These are phyloP conservation scores for Hozukius guyotensis DNA, from an alignment of 2,797 vertebrate genomes.

Conservation along the genomic window DNA sequence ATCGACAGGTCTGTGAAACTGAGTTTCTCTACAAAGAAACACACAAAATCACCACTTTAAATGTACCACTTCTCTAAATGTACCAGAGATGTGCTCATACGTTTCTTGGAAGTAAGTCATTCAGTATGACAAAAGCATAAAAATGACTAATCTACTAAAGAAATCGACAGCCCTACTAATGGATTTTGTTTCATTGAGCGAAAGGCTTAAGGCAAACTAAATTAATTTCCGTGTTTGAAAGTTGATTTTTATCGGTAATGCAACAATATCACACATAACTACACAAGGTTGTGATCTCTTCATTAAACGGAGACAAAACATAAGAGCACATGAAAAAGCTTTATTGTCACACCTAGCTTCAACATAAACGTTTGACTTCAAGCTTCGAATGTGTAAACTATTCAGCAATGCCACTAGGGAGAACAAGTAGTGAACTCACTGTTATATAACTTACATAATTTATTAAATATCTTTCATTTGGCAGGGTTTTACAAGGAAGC, in stretches of 20 bases:
- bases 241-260: no score
- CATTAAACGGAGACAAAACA: neutral
- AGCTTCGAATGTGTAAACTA: conserved; percentile 85
- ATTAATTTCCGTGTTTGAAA: no score
- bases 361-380: conserved; percentile 83
- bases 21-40: no score
- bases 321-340: conserved; percentile 82
- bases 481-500: conserved; percentile 88
- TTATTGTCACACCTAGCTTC: conserved; percentile 91
- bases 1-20: no score
- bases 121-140: no score
- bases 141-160: no score
- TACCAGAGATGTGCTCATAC: no score
- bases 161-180: no score
- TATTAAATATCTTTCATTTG: conserved; percentile 85
- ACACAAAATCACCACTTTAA: no score
- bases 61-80: no score
- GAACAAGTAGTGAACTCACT: conserved; percentile 72
- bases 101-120: no score
- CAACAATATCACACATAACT: no score
- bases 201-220: neutral
- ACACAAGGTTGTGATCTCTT: neutral
- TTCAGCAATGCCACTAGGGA: conserved; percentile 80
- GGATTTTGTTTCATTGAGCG: neutral
- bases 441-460: conserved; percentile 82